Evolutionary conservation across 2,797 vertebrate species (phyloP), one percentile per base, ranked within the genome.

Genomic region (Acipenser oxyrinchus): DNA sequence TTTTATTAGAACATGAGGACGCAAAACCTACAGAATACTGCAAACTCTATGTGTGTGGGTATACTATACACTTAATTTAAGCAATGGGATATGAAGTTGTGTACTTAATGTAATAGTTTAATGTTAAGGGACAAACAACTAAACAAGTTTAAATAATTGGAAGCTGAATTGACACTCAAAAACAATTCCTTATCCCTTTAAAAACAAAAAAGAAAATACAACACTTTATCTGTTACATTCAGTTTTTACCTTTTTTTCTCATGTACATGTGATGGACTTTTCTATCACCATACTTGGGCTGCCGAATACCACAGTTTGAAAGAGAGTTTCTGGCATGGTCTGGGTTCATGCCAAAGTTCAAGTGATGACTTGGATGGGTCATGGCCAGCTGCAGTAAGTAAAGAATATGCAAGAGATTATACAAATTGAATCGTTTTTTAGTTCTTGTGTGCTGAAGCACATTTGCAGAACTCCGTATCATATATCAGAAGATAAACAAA

Each of bases 181-280:
- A 37, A 37, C 37, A 37, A 37, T 37, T 37, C 37, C 37, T 37
- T 37, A 37, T 37, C 37, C 0, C 37, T 37, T 37, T 37, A 37
- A 37, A 37, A 37, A 37, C 37, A 37, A 37, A 37, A 37, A 37
- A 37, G 3, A 37, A 37, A 4, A 0, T 23, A 12, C 62, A 66
- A 12, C 52, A 66, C 18, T 2, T 18, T 18, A 18, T 18, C 18
- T n/a, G 23, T 18, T 51, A 57, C 18, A 58, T 61, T 10, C 8
- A n/a, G 0, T 63, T 0, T 37, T 37, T 73, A 98, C 96, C 96
- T 74, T 98, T 99, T 74, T 99, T 99, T 74, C 96, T 91, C 96
- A 98, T 97, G 80, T 99, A 96, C 95, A 98, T 98, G 77, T 99
- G 95, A 75, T 99, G 96, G 75, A 98, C 95, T 81, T 98, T 98